Conservation (phyloP, 2,113 vertebrate species). For the Dermatemys mawii region DNA sequence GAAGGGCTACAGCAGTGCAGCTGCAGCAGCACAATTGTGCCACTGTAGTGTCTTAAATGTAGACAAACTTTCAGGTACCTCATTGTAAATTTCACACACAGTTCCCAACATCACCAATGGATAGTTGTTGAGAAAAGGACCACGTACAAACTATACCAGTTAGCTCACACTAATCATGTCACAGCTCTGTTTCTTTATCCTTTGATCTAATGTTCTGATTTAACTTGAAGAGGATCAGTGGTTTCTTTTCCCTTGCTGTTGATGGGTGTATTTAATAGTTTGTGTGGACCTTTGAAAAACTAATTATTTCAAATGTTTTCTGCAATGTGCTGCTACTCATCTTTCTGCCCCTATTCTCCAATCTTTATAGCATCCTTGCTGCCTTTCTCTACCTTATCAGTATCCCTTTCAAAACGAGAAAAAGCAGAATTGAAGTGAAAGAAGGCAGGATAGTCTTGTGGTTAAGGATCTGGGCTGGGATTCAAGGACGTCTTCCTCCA, state of each 20-base stretch:
- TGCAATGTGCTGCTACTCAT: background rate
- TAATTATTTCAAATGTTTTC: rapidly evolving
- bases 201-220: background rate
- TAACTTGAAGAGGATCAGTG: background rate
- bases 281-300: background rate
- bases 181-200: background rate
- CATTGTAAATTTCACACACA: background rate
- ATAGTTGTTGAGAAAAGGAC: background rate
- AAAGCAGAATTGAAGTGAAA: background rate
- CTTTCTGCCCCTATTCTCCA: background rate
- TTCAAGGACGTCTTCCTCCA: rapidly evolving
- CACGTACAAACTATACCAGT: background rate
- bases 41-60: too few relatives aligned
- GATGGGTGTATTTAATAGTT: background rate
- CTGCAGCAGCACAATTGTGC: too few relatives aligned
- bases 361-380: background rate
- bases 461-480: background rate
- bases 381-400: background rate
- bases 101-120: background rate
- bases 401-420: background rate
- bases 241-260: background rate
- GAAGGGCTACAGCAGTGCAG: too few relatives aligned
- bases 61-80: too few relatives aligned
- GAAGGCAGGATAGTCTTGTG: background rate
- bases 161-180: background rate